Evolutionary conservation across 1,140 invertebrate genomes (phyloP).

Genomic region (Eulimnadia texana): DNA sequence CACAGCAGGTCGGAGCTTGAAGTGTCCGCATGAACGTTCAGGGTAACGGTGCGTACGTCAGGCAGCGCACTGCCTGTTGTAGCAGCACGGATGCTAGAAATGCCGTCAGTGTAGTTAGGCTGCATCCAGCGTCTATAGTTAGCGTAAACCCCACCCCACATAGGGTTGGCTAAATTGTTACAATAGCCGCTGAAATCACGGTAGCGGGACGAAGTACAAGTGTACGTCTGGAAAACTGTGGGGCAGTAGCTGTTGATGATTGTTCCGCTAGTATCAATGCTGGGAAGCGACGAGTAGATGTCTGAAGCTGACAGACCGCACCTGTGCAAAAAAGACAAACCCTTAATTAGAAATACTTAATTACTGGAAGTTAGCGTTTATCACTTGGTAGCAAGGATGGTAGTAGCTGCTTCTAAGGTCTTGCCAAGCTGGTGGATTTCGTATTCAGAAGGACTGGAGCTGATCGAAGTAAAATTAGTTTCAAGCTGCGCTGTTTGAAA

Average conservation of each 20-base stretch:
- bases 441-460: not conserved
- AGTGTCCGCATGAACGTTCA: constrained; percentile 32
- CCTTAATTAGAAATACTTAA: too few species aligned
- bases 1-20: constrained; percentile 31
- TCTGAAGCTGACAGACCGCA: not conserved
- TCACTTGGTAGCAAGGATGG: not conserved
- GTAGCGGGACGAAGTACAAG: constrained; percentile 18
- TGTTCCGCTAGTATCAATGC: not conserved
- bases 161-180: constrained; percentile 20
- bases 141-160: constrained; percentile 16
- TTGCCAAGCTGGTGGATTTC: not conserved
- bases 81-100: not conserved
- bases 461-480: not conserved
- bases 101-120: not conserved
- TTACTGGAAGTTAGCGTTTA: too few species aligned
- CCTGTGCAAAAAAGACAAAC: too few species aligned
- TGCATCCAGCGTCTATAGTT: not conserved
- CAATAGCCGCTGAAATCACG: constrained; percentile 19
- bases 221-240: not conserved
- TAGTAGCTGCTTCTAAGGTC: not conserved
- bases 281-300: not conserved
- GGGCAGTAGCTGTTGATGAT: not conserved
- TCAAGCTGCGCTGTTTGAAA: not conserved
- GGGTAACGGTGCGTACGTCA: constrained; percentile 31
- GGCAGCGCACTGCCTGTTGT: constrained; percentile 24